phyloP scores from a whole-genome alignment of 1,140 invertebrate genomes.

The Achroia grisella region DNA sequence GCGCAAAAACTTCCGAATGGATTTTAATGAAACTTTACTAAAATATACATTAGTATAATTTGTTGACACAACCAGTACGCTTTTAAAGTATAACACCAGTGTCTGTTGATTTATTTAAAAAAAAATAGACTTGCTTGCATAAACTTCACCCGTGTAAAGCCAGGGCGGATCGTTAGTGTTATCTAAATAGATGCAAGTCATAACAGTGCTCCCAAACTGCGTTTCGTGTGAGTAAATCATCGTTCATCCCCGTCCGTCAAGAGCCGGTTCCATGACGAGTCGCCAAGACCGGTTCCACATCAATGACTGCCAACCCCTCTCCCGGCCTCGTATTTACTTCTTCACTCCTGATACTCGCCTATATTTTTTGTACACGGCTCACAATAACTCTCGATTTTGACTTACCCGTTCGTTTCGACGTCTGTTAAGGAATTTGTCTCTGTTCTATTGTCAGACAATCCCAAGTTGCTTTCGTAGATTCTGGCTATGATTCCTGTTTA shows the following conservation, averaged over 20 bases:
- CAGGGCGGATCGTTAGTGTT: too few relatives aligned
- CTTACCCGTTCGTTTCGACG: constrained; percentile 20
- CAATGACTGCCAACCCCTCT: constrained; percentile 61
- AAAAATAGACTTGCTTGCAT: too few relatives aligned
- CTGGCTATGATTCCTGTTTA: too few relatives aligned
- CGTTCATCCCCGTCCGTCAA: constrained; percentile 63
- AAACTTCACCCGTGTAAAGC: too few relatives aligned
- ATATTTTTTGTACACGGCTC: constrained; percentile 33
- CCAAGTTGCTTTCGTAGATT: too few relatives aligned
- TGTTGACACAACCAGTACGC: too few relatives aligned
- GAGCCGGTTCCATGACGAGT: constrained; percentile 52
- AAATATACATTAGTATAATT: too few relatives aligned
- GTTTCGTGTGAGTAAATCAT: constrained; percentile 57
- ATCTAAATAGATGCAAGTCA: constrained; percentile 1
- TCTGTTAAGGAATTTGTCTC: constrained; percentile 5
- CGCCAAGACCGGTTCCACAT: constrained; percentile 59
- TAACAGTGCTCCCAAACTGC: constrained; percentile 33
- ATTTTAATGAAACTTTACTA: too few relatives aligned
- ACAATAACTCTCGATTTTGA: constrained; percentile 60
- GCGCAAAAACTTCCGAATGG: too few relatives aligned
- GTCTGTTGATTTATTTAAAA: too few relatives aligned
- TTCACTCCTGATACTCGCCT: constrained; percentile 31
- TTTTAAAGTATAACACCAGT: too few relatives aligned
- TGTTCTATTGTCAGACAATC: too few relatives aligned
- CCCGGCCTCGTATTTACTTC: constrained; percentile 39